Percentiles rank a stretch among this genome's conserved stretches.
Evolutionary conservation across 2,888 invertebrate genomes (phyloP).

Genomic region (Athalia cordata): DNA sequence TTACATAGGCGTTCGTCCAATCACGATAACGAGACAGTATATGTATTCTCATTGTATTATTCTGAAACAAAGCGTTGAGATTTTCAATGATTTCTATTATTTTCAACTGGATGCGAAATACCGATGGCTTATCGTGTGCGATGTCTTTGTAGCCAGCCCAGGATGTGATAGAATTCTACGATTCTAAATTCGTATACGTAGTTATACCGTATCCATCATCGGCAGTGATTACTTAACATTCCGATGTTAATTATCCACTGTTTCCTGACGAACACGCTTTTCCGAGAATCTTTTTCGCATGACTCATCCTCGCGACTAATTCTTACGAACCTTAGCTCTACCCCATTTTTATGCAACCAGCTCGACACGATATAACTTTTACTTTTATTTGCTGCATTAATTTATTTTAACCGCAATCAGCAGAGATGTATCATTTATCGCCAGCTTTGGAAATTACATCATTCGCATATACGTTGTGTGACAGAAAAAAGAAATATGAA

Average conservation of each 20-base stretch:
- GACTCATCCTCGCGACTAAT: conserved; percentile 19
- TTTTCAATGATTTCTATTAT: background rate
- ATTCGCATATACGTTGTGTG: background rate
- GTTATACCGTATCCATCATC: background rate
- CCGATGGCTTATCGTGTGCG: background rate
- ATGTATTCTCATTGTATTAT: background rate
- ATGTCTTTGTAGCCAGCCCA: background rate
- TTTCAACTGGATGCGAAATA: conserved; percentile 2
- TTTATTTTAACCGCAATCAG: background rate
- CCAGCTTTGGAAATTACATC: conserved; percentile 36
- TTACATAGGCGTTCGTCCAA: no score
- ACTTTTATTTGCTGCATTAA: background rate
- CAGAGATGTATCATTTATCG: background rate
- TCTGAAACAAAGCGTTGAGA: background rate
- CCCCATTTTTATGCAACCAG: background rate
- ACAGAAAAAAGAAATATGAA: background rate
- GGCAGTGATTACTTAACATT: conserved; percentile 9
- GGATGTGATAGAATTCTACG: conserved; percentile 7
- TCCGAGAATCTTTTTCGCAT: conserved; percentile 24
- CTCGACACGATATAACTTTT: no score
- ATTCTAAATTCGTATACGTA: background rate
- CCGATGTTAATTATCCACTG: conserved; percentile 26
- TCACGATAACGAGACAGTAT: background rate
- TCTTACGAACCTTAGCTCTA: background rate
- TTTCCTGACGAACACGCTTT: background rate